phyloP scores from a whole-genome alignment of 1,140 invertebrate genomes.

The Euura saliciscinereae region DNA sequence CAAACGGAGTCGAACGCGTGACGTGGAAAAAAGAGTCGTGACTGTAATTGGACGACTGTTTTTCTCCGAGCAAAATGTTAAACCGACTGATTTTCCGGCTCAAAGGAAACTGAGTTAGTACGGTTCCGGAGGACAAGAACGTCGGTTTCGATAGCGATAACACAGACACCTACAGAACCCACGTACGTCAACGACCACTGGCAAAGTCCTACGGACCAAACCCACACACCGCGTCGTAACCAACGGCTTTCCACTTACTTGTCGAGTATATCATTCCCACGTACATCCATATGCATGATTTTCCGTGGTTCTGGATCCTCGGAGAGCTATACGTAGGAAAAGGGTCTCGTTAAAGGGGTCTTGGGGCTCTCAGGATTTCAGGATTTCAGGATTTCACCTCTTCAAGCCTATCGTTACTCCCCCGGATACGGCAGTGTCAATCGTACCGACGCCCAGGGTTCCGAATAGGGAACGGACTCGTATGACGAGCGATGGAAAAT shows the following conservation, averaged over 20 bases:
- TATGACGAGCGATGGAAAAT: not conserved
- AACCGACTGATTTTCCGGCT: no score
- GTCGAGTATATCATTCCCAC: not conserved
- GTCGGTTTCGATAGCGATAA: no score
- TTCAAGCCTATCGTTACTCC: not conserved
- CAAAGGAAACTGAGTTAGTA: no score
- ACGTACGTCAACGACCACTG: not conserved
- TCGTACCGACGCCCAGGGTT: not conserved
- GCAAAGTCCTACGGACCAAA: not conserved
- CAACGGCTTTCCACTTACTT: not conserved
- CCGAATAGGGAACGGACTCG: not conserved
- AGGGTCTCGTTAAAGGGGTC: slow-evolving; percentile 5
- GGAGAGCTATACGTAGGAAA: not conserved
- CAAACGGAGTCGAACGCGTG: no score
- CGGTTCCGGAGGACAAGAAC: no score
- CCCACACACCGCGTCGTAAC: not conserved
- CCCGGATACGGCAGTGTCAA: not conserved
- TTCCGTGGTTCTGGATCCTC: not conserved
- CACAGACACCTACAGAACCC: no score
- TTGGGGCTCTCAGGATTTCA: not conserved
- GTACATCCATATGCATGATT: slow-evolving; percentile 2
- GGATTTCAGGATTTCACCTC: slow-evolving; percentile 1
- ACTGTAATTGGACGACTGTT: no score
- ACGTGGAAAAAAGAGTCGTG: no score
- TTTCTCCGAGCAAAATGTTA: no score